These are phyloP conservation scores for Phortica magna DNA, from an alignment of 2,888 invertebrate genomes.

Conservation along the genomic window DNA sequence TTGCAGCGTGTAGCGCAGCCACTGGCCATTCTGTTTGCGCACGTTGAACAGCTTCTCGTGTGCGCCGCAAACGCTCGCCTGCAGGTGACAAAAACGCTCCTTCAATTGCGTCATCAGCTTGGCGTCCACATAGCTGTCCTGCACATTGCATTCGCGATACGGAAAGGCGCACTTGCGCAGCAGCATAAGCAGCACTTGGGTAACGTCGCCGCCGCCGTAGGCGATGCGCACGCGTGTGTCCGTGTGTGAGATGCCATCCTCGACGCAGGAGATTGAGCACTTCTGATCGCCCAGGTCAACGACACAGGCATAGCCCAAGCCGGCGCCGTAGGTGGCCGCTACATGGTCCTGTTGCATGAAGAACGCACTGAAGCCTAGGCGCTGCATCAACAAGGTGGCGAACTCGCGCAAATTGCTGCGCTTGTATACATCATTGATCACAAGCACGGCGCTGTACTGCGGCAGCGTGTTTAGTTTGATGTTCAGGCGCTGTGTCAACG, in stretches of 20 bases:
- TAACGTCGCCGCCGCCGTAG: slow-evolving; percentile 95
- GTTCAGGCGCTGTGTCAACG: slow-evolving; percentile 86
- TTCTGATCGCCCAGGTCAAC: slow-evolving; percentile 98
- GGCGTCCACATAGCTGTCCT: slow-evolving; percentile 86
- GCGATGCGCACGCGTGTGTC: slow-evolving; percentile 90
- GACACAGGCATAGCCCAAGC: slow-evolving; percentile 92
- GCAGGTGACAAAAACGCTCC: slow-evolving; percentile 93
- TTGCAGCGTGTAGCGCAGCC: slow-evolving; percentile 86
- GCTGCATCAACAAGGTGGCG: slow-evolving; percentile 87
- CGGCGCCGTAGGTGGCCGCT: slow-evolving; percentile 91
- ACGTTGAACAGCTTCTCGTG: slow-evolving; percentile 89
- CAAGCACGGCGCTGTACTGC: slow-evolving; percentile 90
- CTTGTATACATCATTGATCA: slow-evolving; percentile 94
- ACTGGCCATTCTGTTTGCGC: slow-evolving; percentile 80
- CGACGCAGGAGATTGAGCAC: slow-evolving; percentile 96
- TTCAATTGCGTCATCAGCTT: slow-evolving; percentile 90
- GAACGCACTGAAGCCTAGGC: slow-evolving; percentile 91
- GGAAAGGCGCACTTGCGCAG: slow-evolving; percentile 94
- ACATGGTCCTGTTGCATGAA: slow-evolving; percentile 84
- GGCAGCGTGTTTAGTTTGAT: slow-evolving; percentile 85
- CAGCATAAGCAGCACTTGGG: slow-evolving; percentile 92
- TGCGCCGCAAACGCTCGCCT: slow-evolving; percentile 92
- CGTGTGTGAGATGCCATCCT: slow-evolving; percentile 95
- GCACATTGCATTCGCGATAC: slow-evolving; percentile 86
- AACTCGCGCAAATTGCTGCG: slow-evolving; percentile 91